phyloP scores from a whole-genome alignment of 2,113 vertebrate genomes.

The Megaleporinus macrocephalus region DNA sequence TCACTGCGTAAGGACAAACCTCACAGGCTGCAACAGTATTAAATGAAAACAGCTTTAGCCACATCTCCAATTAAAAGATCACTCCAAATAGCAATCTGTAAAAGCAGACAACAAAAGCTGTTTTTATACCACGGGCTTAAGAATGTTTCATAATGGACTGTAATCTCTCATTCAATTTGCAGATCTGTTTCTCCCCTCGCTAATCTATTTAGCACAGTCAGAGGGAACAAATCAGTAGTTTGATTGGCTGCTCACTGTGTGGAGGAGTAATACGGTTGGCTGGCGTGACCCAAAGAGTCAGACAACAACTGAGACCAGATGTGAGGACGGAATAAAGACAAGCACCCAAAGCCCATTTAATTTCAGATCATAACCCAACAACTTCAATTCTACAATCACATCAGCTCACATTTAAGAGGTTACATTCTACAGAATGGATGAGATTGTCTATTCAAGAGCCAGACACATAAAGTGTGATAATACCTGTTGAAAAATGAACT shows the following conservation, averaged over 20 bases:
- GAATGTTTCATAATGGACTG: not conserved
- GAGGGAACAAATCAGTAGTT: not conserved
- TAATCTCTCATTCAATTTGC: not conserved
- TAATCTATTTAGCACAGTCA: not conserved
- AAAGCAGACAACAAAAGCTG: not conserved
- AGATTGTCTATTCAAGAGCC: not conserved
- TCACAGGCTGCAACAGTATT: not conserved
- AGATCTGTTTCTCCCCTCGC: not conserved
- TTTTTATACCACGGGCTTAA: not conserved
- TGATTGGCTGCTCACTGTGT: not conserved
- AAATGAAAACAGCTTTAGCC: not conserved
- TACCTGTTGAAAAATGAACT: too few relatives aligned
- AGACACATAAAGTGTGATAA: not conserved
- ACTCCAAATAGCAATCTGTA: not conserved
- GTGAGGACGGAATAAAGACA: not conserved
- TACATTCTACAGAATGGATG: too few relatives aligned
- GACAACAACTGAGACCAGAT: constrained; percentile 17
- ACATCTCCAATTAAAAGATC: not conserved
- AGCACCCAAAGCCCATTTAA: not conserved
- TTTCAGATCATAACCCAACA: not conserved
- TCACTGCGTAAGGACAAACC: too few relatives aligned
- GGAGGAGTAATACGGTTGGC: not conserved
- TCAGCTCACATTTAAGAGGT: not conserved
- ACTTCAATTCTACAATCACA: not conserved
- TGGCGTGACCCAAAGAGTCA: not conserved